These are phyloP conservation scores for Arvicanthis niloticus DNA, from an alignment of 2,113 vertebrate genomes.

Conservation along the genomic window DNA sequence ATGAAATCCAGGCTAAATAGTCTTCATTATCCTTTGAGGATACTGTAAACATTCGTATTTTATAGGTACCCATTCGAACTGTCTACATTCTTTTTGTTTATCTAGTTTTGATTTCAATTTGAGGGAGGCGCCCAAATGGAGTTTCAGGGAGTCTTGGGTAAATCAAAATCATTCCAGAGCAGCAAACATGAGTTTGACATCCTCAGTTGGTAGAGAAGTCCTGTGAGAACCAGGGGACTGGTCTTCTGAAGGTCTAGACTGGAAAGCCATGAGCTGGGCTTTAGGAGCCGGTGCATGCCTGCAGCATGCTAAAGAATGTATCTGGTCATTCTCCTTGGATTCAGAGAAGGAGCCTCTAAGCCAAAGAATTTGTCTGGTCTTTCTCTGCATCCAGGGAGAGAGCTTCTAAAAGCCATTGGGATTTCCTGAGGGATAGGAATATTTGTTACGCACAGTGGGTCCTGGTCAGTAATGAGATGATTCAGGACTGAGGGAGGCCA, in stretches of 20 bases:
- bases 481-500: not conserved
- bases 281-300: not conserved
- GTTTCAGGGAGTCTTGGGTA: not conserved
- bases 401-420: slow-evolving; percentile 8
- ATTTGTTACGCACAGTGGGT: not conserved
- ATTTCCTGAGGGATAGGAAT: not conserved
- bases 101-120: not conserved
- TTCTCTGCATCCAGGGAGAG: not conserved
- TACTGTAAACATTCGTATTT: not conserved
- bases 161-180: not conserved
- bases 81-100: not conserved
- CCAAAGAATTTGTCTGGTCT: slow-evolving; percentile 21
- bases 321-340: not conserved
- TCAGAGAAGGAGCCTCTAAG: not conserved
- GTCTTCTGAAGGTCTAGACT: not conserved
- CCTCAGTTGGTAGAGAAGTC: not conserved
- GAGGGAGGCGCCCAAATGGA: not conserved
- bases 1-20: not conserved
- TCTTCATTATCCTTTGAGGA: not conserved
- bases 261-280: not conserved
- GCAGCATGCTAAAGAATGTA: not conserved
- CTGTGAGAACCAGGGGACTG: not conserved
- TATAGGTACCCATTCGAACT: not conserved
- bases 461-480: not conserved
- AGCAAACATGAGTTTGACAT: not conserved